phyloP scores from a whole-genome alignment of 2,113 vertebrate species.

The Peromyscus californicus region DNA sequence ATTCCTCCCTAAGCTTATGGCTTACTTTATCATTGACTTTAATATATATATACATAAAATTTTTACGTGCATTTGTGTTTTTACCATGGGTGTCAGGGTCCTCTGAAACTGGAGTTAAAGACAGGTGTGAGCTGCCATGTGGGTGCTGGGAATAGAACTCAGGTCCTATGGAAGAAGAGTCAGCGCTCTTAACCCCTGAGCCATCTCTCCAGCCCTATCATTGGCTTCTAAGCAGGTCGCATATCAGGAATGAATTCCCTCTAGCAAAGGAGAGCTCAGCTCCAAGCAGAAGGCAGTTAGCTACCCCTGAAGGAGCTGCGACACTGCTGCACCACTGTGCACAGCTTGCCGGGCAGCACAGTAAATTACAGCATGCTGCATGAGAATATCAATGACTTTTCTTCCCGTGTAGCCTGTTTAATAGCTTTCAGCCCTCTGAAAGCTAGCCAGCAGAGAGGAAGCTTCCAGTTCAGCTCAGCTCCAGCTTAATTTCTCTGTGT shows the following conservation, averaged over 20 bases:
- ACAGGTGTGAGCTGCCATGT: too few species aligned
- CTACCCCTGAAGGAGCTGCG: neutral
- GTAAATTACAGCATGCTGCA: neutral
- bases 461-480: neutral
- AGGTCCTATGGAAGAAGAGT: too few species aligned
- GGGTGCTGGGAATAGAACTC: too few species aligned
- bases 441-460: neutral
- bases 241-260: neutral
- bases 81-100: too few species aligned
- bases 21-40: neutral
- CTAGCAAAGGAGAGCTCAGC: neutral
- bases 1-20: neutral
- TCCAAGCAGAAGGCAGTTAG: neutral
- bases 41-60: too few species aligned
- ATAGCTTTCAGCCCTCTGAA: neutral
- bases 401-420: neutral
- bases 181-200: too few species aligned
- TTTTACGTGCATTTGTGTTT: too few species aligned
- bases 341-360: neutral
- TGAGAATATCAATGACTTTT: neutral
- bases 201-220: too few species aligned
- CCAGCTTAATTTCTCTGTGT: neutral
- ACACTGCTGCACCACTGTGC: neutral
- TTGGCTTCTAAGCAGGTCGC: neutral
- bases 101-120: too few species aligned